Evolutionary conservation across 2,113 vertebrate species (phyloP).

Genomic region (Lycaon pictus): DNA sequence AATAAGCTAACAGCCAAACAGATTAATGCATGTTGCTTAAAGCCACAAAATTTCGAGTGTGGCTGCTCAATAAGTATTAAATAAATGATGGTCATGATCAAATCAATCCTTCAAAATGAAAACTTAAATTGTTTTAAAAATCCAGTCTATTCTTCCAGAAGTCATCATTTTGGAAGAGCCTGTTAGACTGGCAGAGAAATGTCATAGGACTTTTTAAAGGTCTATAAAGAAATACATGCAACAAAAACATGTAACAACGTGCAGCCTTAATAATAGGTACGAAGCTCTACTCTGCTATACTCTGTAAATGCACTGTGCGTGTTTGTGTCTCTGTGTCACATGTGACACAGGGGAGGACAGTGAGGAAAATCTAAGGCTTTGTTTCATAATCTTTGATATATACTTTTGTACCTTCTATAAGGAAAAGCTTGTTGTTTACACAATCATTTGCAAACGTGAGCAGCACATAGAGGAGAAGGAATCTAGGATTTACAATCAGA

Average conservation of each 20-base stretch:
- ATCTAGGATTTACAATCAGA: not conserved
- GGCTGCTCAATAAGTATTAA: not conserved
- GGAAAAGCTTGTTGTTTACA: not conserved
- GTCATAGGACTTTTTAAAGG: not conserved
- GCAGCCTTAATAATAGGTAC: not conserved
- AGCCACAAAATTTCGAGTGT: not conserved
- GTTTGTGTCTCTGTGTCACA: not conserved
- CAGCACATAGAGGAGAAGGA: not conserved
- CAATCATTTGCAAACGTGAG: not conserved
- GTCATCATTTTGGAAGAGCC: not conserved
- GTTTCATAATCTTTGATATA: not conserved
- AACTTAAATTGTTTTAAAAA: not conserved
- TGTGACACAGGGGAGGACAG: not conserved
- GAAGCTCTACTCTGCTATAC: not conserved
- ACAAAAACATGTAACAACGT: not conserved
- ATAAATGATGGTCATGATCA: not conserved
- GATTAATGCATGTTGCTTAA: not conserved
- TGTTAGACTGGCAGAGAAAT: not conserved
- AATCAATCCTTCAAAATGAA: slow-evolving; percentile 19
- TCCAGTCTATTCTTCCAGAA: not conserved
- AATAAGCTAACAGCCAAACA: not conserved
- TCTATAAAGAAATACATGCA: not conserved
- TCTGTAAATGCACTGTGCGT: not conserved
- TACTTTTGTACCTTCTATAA: not conserved
- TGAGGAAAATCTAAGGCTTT: not conserved